phyloP scores from a whole-genome alignment of 2,113 vertebrate genomes.

The Herpetotheres cachinnans region DNA sequence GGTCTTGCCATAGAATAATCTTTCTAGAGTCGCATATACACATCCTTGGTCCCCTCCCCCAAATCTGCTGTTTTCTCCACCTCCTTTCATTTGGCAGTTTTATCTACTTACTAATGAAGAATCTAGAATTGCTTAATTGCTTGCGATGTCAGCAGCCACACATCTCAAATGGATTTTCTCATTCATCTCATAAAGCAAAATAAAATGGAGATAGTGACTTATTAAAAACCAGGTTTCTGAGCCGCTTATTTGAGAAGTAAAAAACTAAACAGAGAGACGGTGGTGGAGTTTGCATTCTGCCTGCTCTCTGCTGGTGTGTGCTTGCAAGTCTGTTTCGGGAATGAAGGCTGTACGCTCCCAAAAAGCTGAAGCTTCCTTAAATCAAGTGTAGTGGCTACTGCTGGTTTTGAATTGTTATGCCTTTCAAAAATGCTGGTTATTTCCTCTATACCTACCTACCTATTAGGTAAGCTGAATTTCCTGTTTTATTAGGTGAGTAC shows the following conservation, averaged over 20 bases:
- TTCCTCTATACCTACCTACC: not conserved
- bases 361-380: not conserved
- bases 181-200: not conserved
- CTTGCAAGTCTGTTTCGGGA: not conserved
- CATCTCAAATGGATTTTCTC: not conserved
- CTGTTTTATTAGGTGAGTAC: not conserved
- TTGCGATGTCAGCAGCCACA: not conserved
- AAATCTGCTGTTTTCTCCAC: not conserved
- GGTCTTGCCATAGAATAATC: too few species aligned
- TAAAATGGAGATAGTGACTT: not conserved
- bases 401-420: not conserved
- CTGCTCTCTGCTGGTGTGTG: not conserved
- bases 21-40: not conserved
- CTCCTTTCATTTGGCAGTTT: not conserved
- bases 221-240: not conserved
- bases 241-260: not conserved
- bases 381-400: not conserved
- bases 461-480: not conserved
- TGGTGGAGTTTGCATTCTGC: not conserved
- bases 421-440: not conserved
- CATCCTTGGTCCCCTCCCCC: not conserved
- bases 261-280: not conserved
- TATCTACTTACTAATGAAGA: not conserved
- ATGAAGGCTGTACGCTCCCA: not conserved
- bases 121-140: not conserved